A percentile compares a stretch with the other conserved stretches of the same genome.
Conservation (phyloP, 2,113 vertebrate genomes). For the Bubo scandiacus region DNA sequence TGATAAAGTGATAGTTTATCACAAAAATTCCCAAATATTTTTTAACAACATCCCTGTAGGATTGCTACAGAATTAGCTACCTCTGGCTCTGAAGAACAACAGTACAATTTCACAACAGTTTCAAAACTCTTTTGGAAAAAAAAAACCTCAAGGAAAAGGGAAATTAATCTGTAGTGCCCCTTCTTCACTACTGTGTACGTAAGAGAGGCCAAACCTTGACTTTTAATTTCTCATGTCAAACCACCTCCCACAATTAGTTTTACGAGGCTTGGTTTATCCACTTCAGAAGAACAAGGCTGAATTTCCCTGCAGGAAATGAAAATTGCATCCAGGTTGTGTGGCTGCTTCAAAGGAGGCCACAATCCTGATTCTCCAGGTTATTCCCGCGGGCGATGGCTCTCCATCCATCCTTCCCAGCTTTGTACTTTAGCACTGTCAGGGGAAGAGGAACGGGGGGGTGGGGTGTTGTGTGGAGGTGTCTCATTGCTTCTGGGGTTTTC, state of each 20-base stretch:
- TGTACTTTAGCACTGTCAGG: background rate
- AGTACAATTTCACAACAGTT: background rate
- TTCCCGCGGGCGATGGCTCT: fast-evolving
- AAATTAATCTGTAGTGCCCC: background rate
- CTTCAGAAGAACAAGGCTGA: background rate
- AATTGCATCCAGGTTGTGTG: background rate
- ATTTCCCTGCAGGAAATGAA: slow-evolving; percentile 37
- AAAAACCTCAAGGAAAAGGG: background rate
- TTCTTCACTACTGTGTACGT: background rate
- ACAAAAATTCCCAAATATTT: background rate
- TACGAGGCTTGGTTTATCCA: background rate
- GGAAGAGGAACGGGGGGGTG: background rate
- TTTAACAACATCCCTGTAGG: background rate
- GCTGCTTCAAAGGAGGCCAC: slow-evolving; percentile 17
- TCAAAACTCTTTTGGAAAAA: background rate
- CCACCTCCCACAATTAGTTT: background rate
- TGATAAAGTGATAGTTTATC: background rate
- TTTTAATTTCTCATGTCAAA: background rate
- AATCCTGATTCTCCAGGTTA: background rate
- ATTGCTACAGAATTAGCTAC: background rate
- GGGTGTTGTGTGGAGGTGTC: background rate
- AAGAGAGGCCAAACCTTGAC: background rate
- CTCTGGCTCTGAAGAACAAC: background rate
- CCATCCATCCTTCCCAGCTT: background rate
- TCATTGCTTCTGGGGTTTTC: background rate